A percentile compares a stretch with the other conserved stretches of the same genome.
Evolutionary conservation across 2,888 invertebrate genomes (phyloP).

Genomic region (Tricholauxania praeusta): DNA sequence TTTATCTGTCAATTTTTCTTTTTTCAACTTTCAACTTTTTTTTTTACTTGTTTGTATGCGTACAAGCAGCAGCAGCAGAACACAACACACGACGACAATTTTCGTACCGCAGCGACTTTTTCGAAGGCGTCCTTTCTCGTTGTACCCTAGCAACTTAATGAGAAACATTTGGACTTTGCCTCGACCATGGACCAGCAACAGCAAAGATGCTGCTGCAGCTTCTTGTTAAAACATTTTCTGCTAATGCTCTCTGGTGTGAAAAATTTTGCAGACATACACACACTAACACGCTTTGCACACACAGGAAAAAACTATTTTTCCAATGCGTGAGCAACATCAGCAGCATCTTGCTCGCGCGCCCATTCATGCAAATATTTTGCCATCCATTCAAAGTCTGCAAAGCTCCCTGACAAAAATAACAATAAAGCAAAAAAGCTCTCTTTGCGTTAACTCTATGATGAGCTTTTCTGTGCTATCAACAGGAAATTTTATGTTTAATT

Average conservation of each 20-base stretch:
- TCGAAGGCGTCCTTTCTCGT: slow-evolving; percentile 66
- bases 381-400: neutral
- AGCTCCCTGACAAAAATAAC: too few relatives aligned
- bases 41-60: slow-evolving; percentile 25
- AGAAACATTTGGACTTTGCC: slow-evolving; percentile 65
- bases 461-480: too few relatives aligned
- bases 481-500: too few relatives aligned
- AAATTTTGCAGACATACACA: slow-evolving; percentile 21
- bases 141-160: slow-evolving; percentile 69
- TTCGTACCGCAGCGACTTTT: slow-evolving; percentile 56
- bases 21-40: neutral
- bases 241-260: slow-evolving; percentile 32
- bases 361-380: slow-evolving; percentile 1
- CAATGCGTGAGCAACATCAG: slow-evolving; percentile 22
- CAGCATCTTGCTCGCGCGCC: neutral
- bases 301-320: slow-evolving; percentile 9
- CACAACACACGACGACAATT: slow-evolving; percentile 32
- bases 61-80: slow-evolving; percentile 5
- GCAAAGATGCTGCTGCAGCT: slow-evolving; percentile 40
- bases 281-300: slow-evolving; percentile 13
- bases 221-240: slow-evolving; percentile 35
- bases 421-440: too few relatives aligned
- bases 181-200: slow-evolving; percentile 64
- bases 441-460: too few relatives aligned
- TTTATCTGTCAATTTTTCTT: neutral